Conservation (phyloP, 2,113 vertebrate species). For the Tetraodon nigroviridis region DNA sequence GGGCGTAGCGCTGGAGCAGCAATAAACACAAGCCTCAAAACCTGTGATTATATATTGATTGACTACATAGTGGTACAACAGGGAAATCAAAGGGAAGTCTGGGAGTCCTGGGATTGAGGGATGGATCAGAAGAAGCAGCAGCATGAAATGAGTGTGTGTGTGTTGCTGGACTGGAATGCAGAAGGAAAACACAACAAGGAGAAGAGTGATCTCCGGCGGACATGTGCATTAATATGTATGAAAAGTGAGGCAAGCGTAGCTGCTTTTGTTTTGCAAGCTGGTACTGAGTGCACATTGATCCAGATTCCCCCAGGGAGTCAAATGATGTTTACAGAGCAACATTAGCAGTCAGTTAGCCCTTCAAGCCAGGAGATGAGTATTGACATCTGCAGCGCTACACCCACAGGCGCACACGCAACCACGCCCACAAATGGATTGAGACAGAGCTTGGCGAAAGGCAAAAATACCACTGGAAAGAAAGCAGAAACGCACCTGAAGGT, state of each 20-base stretch:
- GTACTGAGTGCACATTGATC: constrained; percentile 55
- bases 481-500: constrained; percentile 9
- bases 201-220: constrained; percentile 32
- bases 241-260: constrained; percentile 17
- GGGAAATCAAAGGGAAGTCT: constrained; percentile 60
- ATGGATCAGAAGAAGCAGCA: neutral
- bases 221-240: constrained; percentile 61
- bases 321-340: constrained; percentile 64
- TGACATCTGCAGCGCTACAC: constrained; percentile 48
- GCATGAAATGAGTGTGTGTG: constrained; percentile 10
- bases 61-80: constrained; percentile 34
- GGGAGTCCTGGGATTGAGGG: constrained; percentile 15
- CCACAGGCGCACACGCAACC: constrained; percentile 2
- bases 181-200: constrained; percentile 29
- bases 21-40: constrained; percentile 57
- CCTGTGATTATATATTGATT: constrained; percentile 66
- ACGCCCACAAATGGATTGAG: neutral
- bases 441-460: constrained; percentile 13
- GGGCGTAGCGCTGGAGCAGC: constrained; percentile 26
- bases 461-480: constrained; percentile 1
- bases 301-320: constrained; percentile 29
- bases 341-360: constrained; percentile 62
- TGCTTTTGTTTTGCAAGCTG: constrained; percentile 25
- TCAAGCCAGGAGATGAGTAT: constrained; percentile 57
- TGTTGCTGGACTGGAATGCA: constrained; percentile 26